These are phyloP conservation scores for Oplegnathus fasciatus DNA, from an alignment of 2,113 vertebrate species.

Conservation along the genomic window DNA sequence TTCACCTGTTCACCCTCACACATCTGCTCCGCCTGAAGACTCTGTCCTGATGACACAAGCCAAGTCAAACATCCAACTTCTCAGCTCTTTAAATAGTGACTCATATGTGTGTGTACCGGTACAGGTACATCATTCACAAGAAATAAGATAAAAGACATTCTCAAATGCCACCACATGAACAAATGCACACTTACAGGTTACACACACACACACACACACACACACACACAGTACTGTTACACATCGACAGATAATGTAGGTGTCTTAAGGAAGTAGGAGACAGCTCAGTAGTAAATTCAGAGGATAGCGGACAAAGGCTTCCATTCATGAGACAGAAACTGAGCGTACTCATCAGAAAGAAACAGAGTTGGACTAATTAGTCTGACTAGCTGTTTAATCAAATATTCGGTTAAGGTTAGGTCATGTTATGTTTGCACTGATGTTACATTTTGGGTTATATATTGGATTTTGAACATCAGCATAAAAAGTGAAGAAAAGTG, in stretches of 20 bases:
- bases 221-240: slow-evolving; percentile 21
- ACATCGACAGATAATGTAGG: not conserved
- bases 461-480: not conserved
- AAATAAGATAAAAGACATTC: slow-evolving; percentile 35
- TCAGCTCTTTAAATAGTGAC: slow-evolving; percentile 59
- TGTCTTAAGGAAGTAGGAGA: slow-evolving; percentile 20
- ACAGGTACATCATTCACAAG: slow-evolving; percentile 6
- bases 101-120: slow-evolving; percentile 9
- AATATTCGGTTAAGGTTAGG: slow-evolving; percentile 43
- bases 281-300: slow-evolving; percentile 40
- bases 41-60: slow-evolving; percentile 16
- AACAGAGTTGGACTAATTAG: slow-evolving; percentile 25
- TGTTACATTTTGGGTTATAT: not conserved
- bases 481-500: not conserved
- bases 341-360: slow-evolving; percentile 37
- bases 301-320: slow-evolving; percentile 66
- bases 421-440: not conserved
- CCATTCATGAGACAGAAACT: slow-evolving; percentile 70
- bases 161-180: too few relatives aligned
- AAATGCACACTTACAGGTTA: slow-evolving; percentile 1
- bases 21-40: not conserved
- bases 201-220: slow-evolving; percentile 25
- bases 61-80: slow-evolving; percentile 63
- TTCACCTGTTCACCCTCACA: slow-evolving; percentile 7
- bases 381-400: slow-evolving; percentile 4